A percentile compares a stretch with the other conserved stretches of the same genome.
phyloP scores from a whole-genome alignment of 2,797 vertebrate genomes.

The Prionace glauca region DNA sequence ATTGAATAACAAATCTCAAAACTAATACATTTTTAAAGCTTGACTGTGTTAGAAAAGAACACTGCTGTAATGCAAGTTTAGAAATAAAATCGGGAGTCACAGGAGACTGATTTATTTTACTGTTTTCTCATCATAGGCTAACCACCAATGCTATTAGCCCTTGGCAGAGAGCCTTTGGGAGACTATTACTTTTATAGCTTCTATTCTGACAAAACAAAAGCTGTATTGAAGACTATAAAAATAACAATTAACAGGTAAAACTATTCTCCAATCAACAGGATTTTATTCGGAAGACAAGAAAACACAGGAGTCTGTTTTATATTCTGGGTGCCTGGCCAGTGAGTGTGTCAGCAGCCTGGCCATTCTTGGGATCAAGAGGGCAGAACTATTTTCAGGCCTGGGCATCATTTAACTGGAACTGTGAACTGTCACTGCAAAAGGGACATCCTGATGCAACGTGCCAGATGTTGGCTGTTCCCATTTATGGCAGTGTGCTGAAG shows the following conservation, averaged over 20 bases:
- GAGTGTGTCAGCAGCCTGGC: background rate
- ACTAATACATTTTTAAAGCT: conserved; percentile 32
- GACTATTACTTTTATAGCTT: background rate
- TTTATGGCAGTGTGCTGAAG: background rate
- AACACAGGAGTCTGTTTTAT: background rate
- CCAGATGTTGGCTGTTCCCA: background rate
- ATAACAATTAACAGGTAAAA: background rate
- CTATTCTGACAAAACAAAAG: background rate
- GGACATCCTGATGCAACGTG: background rate
- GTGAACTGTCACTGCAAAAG: background rate
- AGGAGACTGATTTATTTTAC: conserved; percentile 4
- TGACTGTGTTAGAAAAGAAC: background rate
- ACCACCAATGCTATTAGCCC: background rate
- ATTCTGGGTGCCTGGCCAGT: background rate
- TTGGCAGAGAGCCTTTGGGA: conserved; percentile 4
- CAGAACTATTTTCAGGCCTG: background rate
- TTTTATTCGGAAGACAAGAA: background rate
- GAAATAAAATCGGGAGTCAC: background rate
- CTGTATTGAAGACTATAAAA: background rate
- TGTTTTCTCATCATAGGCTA: background rate
- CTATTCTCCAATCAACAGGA: background rate
- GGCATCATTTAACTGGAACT: background rate
- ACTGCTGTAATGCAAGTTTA: background rate
- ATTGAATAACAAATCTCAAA: conserved; percentile 28
- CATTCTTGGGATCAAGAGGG: background rate